phyloP scores from a whole-genome alignment of 2,113 vertebrate genomes.

The Passer montanus region DNA sequence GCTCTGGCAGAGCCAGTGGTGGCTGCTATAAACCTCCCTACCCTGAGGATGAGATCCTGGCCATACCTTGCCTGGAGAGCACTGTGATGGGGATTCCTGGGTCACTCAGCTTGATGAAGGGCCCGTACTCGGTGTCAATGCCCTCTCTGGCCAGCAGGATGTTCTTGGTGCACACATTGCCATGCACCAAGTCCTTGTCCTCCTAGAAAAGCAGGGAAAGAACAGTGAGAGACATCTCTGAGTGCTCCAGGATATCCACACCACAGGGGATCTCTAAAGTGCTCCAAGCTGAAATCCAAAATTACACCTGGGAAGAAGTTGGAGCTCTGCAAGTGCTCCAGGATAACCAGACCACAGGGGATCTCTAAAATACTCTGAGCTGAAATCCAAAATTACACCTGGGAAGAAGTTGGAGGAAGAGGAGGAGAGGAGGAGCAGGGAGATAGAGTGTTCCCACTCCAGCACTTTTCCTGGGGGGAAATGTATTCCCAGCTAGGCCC shows the following conservation, averaged over 20 bases:
- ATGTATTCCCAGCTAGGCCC: neutral
- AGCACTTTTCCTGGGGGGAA: neutral
- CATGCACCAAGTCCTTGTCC: slow-evolving; percentile 96
- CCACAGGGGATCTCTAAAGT: neutral
- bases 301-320: neutral
- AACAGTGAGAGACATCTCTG: neutral
- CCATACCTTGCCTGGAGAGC: slow-evolving; percentile 87
- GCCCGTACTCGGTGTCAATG: slow-evolving; percentile 81
- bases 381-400: neutral
- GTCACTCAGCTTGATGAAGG: slow-evolving; percentile 98
- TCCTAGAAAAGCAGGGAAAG: slow-evolving; percentile 74
- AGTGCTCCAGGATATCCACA: neutral
- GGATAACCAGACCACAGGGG: neutral
- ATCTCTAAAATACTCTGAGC: neutral
- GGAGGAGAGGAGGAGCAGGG: neutral
- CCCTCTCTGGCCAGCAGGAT: slow-evolving; percentile 92
- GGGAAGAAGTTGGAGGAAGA: neutral
- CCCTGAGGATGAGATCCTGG: neutral
- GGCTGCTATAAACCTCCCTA: neutral
- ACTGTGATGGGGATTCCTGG: slow-evolving; percentile 94
- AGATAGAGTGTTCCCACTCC: neutral
- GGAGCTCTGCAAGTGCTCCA: neutral
- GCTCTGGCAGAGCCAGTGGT: neutral
- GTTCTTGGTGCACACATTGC: slow-evolving; percentile 95
- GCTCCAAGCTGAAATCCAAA: neutral